Base-by-base conservation (phyloP, 2,797 vertebrate species). In the Melanogrammus aeglefinus region DNA sequence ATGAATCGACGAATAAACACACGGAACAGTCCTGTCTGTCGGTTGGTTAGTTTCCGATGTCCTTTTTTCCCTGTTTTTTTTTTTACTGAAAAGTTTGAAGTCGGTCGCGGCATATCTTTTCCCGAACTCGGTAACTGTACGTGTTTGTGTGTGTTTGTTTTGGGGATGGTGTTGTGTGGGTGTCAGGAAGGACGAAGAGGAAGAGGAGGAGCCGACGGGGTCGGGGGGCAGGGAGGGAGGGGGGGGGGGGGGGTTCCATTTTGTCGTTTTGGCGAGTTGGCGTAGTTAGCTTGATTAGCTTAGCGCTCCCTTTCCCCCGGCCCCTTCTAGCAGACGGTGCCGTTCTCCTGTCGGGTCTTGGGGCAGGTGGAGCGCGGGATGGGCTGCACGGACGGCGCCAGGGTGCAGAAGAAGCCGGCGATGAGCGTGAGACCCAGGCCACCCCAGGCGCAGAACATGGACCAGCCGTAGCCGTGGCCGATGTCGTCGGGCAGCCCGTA, bases 371-470 rank as follows among this genome's bases (percentile, higher is more conserved):
- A 98, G 91, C 96, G 96, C 87, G 97, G 96, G 85, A 98, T 95
- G 38, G 98, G 97, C 90, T 99, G 98, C 77, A 99, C 96, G 33
- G 97, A 99, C 77, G 98, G 98, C 77, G 98, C 98, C 94, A 99
- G 94, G 73, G 98, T 99, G 94, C 98, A 99, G 95, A 99, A 99
- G 96, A 99, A 99, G 81, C 98, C 98, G 24, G 98, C 96, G 83
- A 99, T 99, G 47, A 99, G 96, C 10, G 98, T 99, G 87, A 99
- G 96, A 88, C 98, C 98, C 75, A 99, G 94, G 81, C 98, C 98
- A 1, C 97, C 98, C 98, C 98, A 99, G 0, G 98, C 98, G 85
- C 97, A 99, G 93, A 99, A 99, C 98, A 99, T 99, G 85, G 97
- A 99, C 98, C 97, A 99, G 90, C 98, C 98, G 16, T 99, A 99